Base-by-base conservation (phyloP, 2,113 vertebrate genomes). In the Sprattus sprattus region DNA sequence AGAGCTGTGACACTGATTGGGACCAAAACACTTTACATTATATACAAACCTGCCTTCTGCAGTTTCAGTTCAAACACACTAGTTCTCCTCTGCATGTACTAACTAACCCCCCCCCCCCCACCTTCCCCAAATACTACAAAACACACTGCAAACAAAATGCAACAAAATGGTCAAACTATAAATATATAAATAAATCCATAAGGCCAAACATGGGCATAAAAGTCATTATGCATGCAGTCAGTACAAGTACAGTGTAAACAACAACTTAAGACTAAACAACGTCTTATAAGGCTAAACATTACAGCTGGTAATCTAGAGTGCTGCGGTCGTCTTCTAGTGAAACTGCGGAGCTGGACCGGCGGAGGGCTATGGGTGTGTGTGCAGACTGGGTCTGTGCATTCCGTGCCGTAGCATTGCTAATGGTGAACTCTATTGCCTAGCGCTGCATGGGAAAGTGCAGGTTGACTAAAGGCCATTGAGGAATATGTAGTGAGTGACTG, bases 221-320 rank as follows among this genome's bases (percentile, higher is more conserved):
- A 89, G 91, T 91, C 89, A 89, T 92, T 91, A 90, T 90, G 92
- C 94, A 95, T 95, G 94, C 94, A 93, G 90, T 93, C 89, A 84
- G 92, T 89, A 92, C 92, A 93, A 92, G 88, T 92, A 89, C 89
- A 82, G 78, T 92, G 95, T 95, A 96, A 95, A 96, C 94, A 94
- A 92, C 90, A 87, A 87, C 84, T 92, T 93, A 94, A 94, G 94
- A 94, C 94, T 94, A 95, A 93, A 93, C 88, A 83, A 94, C 89
- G 92, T 95, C 91, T 83, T 85, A 89, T 95, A 96, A 96, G 94
- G 95, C 94, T 94, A 95, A 91, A 92, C 87, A 93, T 93, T 90
- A 83, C 88, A 86, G 90, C 71, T 78, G 71, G 71, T 78, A 78
- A 78, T 78, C 71, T 78, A 78, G 25, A 78, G 71, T 78, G 71